Percentiles rank a stretch among this genome's conserved stretches.
These are phyloP conservation scores for Aplysina aerophoba DNA, from an alignment of 37 sponge, comb jelly and placozoan genomes.

Conservation along the genomic window DNA sequence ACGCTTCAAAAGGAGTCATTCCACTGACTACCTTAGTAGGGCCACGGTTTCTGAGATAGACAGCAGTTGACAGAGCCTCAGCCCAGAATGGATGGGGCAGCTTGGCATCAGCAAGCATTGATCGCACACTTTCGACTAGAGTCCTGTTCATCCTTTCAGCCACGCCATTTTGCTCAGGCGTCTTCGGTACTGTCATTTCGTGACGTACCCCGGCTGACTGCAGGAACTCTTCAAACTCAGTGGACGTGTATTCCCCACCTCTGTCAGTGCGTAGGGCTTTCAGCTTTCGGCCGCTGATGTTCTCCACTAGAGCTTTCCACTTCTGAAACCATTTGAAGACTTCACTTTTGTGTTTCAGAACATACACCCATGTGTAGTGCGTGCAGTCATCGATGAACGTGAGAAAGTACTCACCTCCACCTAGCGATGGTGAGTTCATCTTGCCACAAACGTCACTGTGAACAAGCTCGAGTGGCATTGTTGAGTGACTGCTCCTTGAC, in stretches of 20 bases:
- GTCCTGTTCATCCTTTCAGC: conserved; percentile 69
- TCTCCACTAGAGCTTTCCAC: conserved; percentile 73
- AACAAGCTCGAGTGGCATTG: conserved; percentile 38
- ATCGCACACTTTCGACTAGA: conserved; percentile 60
- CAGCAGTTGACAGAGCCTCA: conserved; percentile 68
- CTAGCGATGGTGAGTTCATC: conserved; percentile 45
- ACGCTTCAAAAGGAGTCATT: conserved; percentile 54
- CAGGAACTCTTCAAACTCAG: conserved; percentile 49
- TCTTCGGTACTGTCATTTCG: conserved; percentile 67
- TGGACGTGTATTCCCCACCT: conserved; percentile 63
- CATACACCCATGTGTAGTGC: conserved; percentile 58
- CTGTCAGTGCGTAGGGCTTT: conserved; percentile 63
- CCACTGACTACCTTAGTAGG: conserved; percentile 44
- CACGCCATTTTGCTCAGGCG: conserved; percentile 79
- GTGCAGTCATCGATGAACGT: conserved; percentile 56
- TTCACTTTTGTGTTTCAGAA: conserved; percentile 52
- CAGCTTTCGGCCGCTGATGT: conserved; percentile 40
- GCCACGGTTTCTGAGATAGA: conserved; percentile 62
- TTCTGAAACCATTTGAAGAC: conserved; percentile 58
- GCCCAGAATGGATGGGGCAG: conserved; percentile 73
- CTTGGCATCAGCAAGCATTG: conserved; percentile 71
- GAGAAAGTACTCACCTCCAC: conserved; percentile 54
- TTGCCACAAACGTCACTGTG: conserved; percentile 65
- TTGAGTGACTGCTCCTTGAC: conserved; percentile 29
- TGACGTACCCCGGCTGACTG: conserved; percentile 62